phyloP scores from a whole-genome alignment of 2,888 invertebrate species.

The Napeogenes sylphis region DNA sequence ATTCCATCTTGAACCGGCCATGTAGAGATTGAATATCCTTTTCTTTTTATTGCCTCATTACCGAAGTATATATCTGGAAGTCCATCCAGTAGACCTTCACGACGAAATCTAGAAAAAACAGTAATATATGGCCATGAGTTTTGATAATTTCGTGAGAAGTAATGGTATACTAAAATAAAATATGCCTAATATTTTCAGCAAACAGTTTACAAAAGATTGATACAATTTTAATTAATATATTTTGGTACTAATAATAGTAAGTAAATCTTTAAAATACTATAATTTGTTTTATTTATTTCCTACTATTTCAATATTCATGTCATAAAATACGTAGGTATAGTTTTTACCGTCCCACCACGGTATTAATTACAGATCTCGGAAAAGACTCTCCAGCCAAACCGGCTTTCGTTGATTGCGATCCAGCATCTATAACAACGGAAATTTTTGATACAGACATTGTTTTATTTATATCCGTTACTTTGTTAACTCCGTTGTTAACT shows the following conservation, averaged over 20 bases:
- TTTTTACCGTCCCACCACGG: slow-evolving; percentile 87
- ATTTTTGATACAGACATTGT: slow-evolving; percentile 32
- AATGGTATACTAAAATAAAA: too few relatives aligned
- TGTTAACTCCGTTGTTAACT: too few relatives aligned
- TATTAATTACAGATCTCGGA: slow-evolving; percentile 92
- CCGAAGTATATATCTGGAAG: slow-evolving; percentile 75
- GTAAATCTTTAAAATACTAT: too few relatives aligned
- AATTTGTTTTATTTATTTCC: too few relatives aligned
- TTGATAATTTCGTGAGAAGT: too few relatives aligned
- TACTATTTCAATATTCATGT: too few relatives aligned
- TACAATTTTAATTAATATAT: too few relatives aligned
- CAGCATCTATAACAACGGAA: slow-evolving; percentile 91
- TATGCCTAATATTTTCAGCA: too few relatives aligned
- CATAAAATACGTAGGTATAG: too few relatives aligned
- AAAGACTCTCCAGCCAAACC: slow-evolving; percentile 95
- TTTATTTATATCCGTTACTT: neutral
- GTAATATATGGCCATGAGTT: too few relatives aligned
- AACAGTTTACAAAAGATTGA: too few relatives aligned
- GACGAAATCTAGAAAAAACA: slow-evolving; percentile 26
- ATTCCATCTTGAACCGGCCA: slow-evolving; percentile 89
- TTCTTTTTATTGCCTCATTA: slow-evolving; percentile 77
- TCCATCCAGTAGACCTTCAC: slow-evolving; percentile 45
- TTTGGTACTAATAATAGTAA: too few relatives aligned
- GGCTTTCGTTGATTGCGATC: slow-evolving; percentile 93
- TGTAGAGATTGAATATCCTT: slow-evolving; percentile 73